phyloP scores from a whole-genome alignment of 2,888 invertebrate genomes.

The Ectropis crepuscularia region DNA sequence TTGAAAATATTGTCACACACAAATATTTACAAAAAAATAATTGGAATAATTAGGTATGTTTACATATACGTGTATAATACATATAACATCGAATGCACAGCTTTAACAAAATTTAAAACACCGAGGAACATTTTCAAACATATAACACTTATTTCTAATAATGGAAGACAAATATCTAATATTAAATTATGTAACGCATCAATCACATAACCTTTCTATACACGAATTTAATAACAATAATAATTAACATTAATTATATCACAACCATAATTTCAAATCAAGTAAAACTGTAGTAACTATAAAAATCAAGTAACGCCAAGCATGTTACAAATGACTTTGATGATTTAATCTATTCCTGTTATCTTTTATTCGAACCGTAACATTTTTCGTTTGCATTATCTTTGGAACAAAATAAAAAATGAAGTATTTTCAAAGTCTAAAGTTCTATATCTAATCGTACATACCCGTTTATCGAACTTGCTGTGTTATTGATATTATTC shows the following conservation, averaged over 20 bases:
- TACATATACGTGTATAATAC: neutral
- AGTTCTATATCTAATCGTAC: constrained; percentile 13
- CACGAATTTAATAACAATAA: constrained; percentile 13
- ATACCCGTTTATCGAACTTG: constrained; percentile 19
- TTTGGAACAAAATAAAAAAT: neutral
- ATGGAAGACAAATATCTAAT: constrained; percentile 62
- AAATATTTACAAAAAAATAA: neutral
- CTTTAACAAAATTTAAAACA: constrained; percentile 13
- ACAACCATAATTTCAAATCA: constrained; percentile 31
- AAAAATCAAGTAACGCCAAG: constrained; percentile 6
- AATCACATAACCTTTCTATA: constrained; percentile 10
- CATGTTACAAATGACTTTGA: neutral
- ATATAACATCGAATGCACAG: neutral
- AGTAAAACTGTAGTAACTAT: neutral
- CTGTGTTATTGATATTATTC: neutral
- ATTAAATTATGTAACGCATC: constrained; percentile 45
- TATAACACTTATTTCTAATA: constrained; percentile 54
- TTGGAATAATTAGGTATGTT: neutral
- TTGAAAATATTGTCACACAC: neutral
- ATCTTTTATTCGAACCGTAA: neutral
- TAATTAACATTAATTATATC: constrained; percentile 31
- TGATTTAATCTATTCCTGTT: neutral
- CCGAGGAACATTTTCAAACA: constrained; percentile 28
- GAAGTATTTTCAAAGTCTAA: neutral
- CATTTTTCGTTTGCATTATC: neutral